Percentiles rank a stretch among this genome's conserved stretches.
Conservation (phyloP, 2,888 invertebrate species). For the Trichogramma dendrolimi region DNA sequence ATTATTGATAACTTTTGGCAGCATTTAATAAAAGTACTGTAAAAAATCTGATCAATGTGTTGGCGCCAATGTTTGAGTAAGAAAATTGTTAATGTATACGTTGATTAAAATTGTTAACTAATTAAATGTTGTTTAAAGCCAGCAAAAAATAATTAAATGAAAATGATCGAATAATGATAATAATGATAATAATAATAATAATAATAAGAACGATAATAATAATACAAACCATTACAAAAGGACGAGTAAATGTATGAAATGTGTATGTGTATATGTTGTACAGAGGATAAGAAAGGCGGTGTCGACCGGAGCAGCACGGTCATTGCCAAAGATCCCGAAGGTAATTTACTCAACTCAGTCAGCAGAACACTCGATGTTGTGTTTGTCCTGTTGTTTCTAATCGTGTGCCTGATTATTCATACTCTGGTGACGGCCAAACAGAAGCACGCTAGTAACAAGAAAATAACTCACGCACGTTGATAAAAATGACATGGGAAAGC, state of each 20-base stretch:
- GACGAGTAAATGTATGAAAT: conserved; percentile 46
- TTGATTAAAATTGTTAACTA: conserved; percentile 6
- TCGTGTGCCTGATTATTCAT: neutral
- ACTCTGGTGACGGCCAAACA: too few relatives aligned
- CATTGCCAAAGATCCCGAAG: conserved; percentile 90
- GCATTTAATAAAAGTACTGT: too few relatives aligned
- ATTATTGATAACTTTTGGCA: too few relatives aligned
- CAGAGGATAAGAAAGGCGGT: conserved; percentile 88
- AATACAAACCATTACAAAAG: conserved; percentile 8
- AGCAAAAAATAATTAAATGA: neutral
- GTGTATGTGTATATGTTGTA: conserved; percentile 59
- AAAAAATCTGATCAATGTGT: too few relatives aligned
- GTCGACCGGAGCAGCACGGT: conserved; percentile 92
- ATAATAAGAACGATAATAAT: conserved; percentile 12
- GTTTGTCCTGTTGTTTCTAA: neutral
- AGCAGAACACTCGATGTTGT: conserved; percentile 34
- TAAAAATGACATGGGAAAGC: too few relatives aligned
- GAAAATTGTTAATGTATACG: too few relatives aligned
- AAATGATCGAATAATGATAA: neutral
- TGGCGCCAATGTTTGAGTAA: too few relatives aligned
- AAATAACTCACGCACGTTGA: too few relatives aligned
- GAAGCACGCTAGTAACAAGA: too few relatives aligned
- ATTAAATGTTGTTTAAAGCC: conserved; percentile 10
- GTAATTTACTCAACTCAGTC: conserved; percentile 55
- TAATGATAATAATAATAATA: neutral